phyloP scores from a whole-genome alignment of 1,140 invertebrate species.

The Drusus annulatus region DNA sequence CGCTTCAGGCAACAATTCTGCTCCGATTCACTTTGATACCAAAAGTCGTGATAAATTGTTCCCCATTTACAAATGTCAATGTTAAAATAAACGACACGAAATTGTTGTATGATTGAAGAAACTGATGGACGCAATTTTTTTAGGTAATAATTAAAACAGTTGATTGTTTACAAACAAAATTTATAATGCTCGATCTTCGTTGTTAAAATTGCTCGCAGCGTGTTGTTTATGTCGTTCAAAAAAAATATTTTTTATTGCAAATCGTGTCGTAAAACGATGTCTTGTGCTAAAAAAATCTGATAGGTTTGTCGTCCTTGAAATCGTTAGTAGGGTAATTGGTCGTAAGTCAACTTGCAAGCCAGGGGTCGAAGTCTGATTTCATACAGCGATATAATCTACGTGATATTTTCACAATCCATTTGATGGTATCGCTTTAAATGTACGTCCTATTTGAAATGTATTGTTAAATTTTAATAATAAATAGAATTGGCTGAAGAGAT shows the following conservation, averaged over 20 bases:
- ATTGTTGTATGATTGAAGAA: neutral
- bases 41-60: conserved; percentile 12
- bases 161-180: no score
- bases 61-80: neutral
- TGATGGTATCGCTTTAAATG: no score
- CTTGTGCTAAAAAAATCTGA: neutral
- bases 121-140: neutral
- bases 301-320: conserved; percentile 8
- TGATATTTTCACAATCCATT: no score
- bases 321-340: conserved; percentile 15
- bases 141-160: no score
- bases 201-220: no score
- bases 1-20: conserved; percentile 7
- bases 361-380: conserved; percentile 1
- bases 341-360: neutral
- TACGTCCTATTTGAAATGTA: no score
- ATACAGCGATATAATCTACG: neutral
- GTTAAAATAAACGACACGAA: conserved; percentile 16
- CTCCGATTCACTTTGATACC: conserved; percentile 15
- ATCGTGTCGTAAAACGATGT: no score
- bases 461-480: no score
- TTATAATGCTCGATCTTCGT: no score
- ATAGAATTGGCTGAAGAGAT: no score
- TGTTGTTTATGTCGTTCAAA: no score
- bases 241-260: no score